Conservation (phyloP, 2,113 vertebrate species). For the Mustela nigripes region DNA sequence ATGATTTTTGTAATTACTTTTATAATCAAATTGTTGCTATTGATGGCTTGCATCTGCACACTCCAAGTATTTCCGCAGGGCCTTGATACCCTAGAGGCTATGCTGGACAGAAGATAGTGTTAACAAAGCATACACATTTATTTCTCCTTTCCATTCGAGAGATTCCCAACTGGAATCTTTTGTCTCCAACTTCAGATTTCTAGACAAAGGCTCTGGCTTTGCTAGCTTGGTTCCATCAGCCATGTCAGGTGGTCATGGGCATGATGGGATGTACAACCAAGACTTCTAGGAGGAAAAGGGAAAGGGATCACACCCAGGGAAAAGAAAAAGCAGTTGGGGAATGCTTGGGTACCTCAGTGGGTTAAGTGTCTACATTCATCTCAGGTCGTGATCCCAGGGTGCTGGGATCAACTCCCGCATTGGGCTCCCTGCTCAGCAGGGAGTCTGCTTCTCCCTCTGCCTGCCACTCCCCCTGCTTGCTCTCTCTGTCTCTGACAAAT, state of each 20-base stretch:
- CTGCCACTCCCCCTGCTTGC: too few relatives aligned
- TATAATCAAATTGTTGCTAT: background rate
- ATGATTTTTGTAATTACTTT: conserved; percentile 29
- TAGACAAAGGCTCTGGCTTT: background rate
- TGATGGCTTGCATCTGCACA: background rate
- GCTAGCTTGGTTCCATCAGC: background rate
- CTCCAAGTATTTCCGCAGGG: background rate
- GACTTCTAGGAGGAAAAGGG: background rate
- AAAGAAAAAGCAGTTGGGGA: background rate
- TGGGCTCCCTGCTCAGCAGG: too few relatives aligned
- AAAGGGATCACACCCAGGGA: background rate
- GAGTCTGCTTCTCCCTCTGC: too few relatives aligned
- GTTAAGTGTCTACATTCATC: too few relatives aligned
- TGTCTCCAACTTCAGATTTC: background rate
- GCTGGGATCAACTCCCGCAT: too few relatives aligned
- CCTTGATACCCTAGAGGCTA: background rate
- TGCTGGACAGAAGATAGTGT: background rate
- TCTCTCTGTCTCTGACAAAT: too few relatives aligned
- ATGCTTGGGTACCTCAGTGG: too few relatives aligned
- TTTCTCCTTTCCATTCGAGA: background rate
- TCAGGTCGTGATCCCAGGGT: too few relatives aligned
- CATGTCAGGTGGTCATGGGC: background rate
- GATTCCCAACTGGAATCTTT: background rate
- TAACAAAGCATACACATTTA: background rate
- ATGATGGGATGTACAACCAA: background rate